Evolutionary conservation across 2,113 vertebrate genomes (phyloP), one percentile per base, ranked within the genome.

Genomic region (Hystrix cristata): DNA sequence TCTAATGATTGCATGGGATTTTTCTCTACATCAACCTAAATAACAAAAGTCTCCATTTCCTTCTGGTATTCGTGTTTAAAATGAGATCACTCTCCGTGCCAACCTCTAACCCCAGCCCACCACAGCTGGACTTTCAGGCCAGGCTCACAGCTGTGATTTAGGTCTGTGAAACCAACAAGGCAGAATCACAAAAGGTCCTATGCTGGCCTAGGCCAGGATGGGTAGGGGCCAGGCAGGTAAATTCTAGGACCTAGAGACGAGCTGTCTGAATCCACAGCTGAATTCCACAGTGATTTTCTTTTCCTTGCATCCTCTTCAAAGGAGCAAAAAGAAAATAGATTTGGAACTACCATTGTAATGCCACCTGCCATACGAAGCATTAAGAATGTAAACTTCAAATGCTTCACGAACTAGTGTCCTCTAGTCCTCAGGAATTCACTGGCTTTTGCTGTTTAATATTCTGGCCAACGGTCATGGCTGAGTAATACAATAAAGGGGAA

Each of bases 331-430:
- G 57, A 90, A 92, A 59, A 23, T 46, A 91, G 82, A 90, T 71
- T 94, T 81, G 69, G 34, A 87, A 55, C 38, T 8, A 71, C 14
- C n/a, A 84, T 74, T 85, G 62, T 93, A 76, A n/a, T 15, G 10
- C 29, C 31, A 64, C 38, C 2, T 76, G 29, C 53, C 60, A 74
- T 29, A 38, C 48, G 59, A 93, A 34, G 8, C 19, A 67, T 4
- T 96, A 94, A 71, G 57, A 71, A 88, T 79, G 96, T 91, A 91
- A 89, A 89, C 93, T 64, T 29, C 74, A 90, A 88, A 87, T 88
- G n/a, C 55, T 71, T 80, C 53, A 76, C 25, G 80, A 10, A 62
- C 38, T n/a, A 60, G 12, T 64, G 53, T 87, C 64, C 53, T 53
- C 67, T 71, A 90, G 34, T 60, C 13, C 25, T 76, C 59, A 34